Percentiles rank a stretch among this genome's conserved stretches.
These are phyloP conservation scores for Physocephala rufipes DNA, from an alignment of 2,888 invertebrate genomes.

Conservation along the genomic window DNA sequence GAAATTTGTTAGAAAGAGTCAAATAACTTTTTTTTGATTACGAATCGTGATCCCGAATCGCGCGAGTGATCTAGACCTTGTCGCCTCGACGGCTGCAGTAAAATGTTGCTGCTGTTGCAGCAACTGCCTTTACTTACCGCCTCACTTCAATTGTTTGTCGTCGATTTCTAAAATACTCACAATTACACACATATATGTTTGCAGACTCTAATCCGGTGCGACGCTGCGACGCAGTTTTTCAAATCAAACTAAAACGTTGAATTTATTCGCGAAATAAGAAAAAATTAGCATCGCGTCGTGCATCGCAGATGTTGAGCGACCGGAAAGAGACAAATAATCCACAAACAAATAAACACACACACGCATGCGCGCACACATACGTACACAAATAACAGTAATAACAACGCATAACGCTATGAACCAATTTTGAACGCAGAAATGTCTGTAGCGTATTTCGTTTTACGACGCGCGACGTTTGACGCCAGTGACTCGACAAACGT, in stretches of 20 bases:
- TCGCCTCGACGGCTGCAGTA: no score
- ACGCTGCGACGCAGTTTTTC: no score
- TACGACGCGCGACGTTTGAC: conserved; percentile 15
- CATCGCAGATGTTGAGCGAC: conserved; percentile 19
- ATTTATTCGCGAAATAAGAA: no score
- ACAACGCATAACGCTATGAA: background rate
- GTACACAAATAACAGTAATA: background rate
- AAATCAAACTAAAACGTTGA: no score
- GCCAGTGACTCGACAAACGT: background rate
- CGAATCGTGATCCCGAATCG: no score
- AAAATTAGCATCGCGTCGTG: conserved; percentile 7
- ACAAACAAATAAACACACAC: background rate
- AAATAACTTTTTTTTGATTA: background rate
- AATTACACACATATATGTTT: no score
- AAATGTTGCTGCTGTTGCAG: no score
- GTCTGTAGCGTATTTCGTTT: background rate
- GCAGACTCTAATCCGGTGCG: no score
- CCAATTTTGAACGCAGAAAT: background rate
- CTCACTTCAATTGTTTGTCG: no score
- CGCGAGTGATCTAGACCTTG: no score
- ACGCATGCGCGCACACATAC: background rate
- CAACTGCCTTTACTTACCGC: no score
- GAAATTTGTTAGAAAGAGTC: background rate
- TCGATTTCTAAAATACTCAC: no score
- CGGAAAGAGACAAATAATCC: conserved; percentile 18